Conservation (phyloP, 2,888 invertebrate genomes). For the Euzophera pinguis region DNA sequence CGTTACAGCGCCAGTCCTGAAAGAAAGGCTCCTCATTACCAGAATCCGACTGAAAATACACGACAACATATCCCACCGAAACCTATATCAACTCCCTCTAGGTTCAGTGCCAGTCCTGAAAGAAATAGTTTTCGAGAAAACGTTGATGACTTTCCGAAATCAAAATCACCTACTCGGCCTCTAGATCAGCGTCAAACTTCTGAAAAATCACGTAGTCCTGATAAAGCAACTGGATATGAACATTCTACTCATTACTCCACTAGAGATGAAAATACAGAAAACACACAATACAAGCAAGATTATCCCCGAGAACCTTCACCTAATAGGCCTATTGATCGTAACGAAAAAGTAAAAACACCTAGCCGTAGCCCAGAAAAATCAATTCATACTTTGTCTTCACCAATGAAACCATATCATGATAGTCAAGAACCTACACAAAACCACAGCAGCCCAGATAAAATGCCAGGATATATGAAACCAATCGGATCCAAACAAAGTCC, state of each 20-base stretch:
- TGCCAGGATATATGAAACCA: slow-evolving; percentile 53
- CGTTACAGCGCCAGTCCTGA: slow-evolving; percentile 34
- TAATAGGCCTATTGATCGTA: slow-evolving; percentile 6
- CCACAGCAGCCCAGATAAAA: slow-evolving; percentile 36
- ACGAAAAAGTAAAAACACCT: slow-evolving; percentile 17
- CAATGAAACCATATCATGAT: neutral
- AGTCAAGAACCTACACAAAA: slow-evolving; percentile 12
- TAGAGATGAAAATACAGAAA: neutral
- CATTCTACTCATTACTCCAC: neutral
- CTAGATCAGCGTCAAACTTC: slow-evolving; percentile 14
- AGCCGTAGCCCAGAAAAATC: slow-evolving; percentile 23
- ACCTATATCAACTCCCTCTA: neutral
- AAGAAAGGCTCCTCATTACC: slow-evolving; percentile 22
- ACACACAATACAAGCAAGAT: neutral
- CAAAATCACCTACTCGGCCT: slow-evolving; percentile 24
- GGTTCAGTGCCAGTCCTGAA: slow-evolving; percentile 23
- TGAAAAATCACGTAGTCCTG: neutral
- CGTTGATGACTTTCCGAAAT: slow-evolving; percentile 20
- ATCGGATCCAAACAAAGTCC: slow-evolving; percentile 36
- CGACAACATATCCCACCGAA: neutral
- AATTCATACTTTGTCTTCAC: neutral
- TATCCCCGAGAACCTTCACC: slow-evolving; percentile 11
- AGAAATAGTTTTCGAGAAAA: slow-evolving; percentile 26
- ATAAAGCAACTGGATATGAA: neutral
- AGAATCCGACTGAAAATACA: slow-evolving; percentile 14